Conservation (phyloP, 2,888 invertebrate genomes). For the Temnothorax rugatulus region DNA sequence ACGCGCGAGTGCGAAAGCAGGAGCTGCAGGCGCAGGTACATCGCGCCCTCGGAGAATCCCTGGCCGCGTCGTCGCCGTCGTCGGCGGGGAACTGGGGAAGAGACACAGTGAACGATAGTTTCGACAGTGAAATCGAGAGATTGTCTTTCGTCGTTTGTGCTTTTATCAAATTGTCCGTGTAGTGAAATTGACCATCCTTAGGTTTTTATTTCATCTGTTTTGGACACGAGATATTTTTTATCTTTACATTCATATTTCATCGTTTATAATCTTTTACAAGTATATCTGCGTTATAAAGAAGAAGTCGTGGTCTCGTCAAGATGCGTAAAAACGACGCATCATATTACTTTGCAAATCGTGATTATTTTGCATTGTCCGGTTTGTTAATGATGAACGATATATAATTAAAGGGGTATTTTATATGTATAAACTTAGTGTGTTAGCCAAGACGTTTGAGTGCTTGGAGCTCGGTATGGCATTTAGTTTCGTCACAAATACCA, state of each 20-base stretch:
- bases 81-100: no score
- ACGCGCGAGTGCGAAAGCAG: slow-evolving; percentile 76
- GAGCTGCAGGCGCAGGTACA: slow-evolving; percentile 70
- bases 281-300: background rate
- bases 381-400: background rate
- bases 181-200: background rate
- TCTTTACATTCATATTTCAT: background rate
- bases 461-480: slow-evolving; percentile 46
- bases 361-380: background rate
- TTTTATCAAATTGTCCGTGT: background rate
- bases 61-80: no score
- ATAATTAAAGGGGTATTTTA: slow-evolving; percentile 12
- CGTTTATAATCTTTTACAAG: background rate
- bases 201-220: background rate
- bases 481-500: slow-evolving; percentile 60
- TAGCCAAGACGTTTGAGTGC: background rate
- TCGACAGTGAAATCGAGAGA: background rate
- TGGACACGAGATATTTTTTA: background rate
- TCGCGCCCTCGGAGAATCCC: background rate
- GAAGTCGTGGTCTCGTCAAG: background rate
- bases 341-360: background rate
- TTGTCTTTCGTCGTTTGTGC: background rate
- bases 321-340: background rate
- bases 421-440: background rate
- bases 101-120: background rate